Base-by-base conservation (phyloP, 2,888 invertebrate genomes). In the Drosophila infuscata region DNA sequence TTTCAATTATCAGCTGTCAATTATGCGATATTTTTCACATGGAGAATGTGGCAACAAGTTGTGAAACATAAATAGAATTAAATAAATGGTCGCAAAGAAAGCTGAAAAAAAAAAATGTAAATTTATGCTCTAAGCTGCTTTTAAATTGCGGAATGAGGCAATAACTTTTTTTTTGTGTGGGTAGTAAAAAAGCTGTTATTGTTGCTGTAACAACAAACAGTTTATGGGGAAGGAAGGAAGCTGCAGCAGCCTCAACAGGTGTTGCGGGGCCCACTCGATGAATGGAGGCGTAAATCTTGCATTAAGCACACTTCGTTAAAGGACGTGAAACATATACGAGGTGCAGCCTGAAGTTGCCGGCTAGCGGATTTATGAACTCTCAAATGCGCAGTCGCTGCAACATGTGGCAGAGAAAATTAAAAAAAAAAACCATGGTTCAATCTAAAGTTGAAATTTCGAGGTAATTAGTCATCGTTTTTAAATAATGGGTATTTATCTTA, bases 201-300 rank as follows among this genome's bases (percentile, higher is more conserved):
- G 70, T 74, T 79, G 71, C 68, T 53, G 64, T 32, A 77, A 70
- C 25, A 35, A 32, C 52, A 35, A 35, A 41, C 20, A 59, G 11
- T n/a, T 30, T 8, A 15, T 60, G 32, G 53, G 64, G 36, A 20
- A 25, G 65, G 25, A 30, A 48, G 30, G 17, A 35, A 68, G 71
- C 46, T 75, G 73, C 62, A 63, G 46, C 41, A 54, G 69, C 59
- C 33, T 59, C 85, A 86, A 90, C 85, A 86, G 85, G 90, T 86
- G 85, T 72, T 74, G 29, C 69, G 88, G 43, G 66, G 57, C 64
- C 60, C 79, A 73, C 72, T 83, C 90, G 67, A 86, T 88, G 89
- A 81, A 88, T 90, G 85, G 83, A 86, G 81, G 81, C 85, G 89
- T 86, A 86, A 86, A 90, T 86, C 89, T 86, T 88, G 70, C 90